Evolutionary conservation across 2,113 vertebrate species (phyloP).

Genomic region (Phasianus colchicus): DNA sequence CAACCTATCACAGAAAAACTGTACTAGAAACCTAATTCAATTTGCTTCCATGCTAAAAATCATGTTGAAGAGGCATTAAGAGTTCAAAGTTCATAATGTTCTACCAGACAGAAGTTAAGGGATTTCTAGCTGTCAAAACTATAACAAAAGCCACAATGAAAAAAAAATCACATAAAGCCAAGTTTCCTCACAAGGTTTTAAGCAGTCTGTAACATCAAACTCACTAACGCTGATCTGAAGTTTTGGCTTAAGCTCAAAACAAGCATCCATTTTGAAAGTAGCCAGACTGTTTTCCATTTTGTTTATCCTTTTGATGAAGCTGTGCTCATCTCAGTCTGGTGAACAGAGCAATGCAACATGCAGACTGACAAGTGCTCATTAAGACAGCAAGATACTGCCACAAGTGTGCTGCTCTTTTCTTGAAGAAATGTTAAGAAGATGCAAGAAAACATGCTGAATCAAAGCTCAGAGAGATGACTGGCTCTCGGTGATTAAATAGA

Average conservation of each 20-base stretch:
- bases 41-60: slow-evolving; percentile 49
- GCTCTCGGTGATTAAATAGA: not conserved
- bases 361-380: not conserved
- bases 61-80: slow-evolving; percentile 4
- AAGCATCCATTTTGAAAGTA: not conserved
- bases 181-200: slow-evolving; percentile 5
- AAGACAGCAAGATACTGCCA: not conserved
- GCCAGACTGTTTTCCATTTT: not conserved
- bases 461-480: not conserved
- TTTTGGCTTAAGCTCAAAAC: slow-evolving; percentile 31
- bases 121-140: not conserved
- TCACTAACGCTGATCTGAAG: not conserved
- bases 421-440: not conserved
- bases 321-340: not conserved
- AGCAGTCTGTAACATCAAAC: not conserved
- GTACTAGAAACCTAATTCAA: not conserved
- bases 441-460: slow-evolving; percentile 25
- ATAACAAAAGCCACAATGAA: not conserved
- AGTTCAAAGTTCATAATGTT: not conserved
- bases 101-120: not conserved
- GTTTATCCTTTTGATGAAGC: not conserved
- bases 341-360: not conserved
- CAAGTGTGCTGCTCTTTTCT: not conserved
- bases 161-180: slow-evolving; percentile 31
- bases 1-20: slow-evolving; percentile 22